Percentiles rank a stretch among this genome's conserved stretches.
Conservation (phyloP, 1,140 invertebrate species). For the Drosophila grimshawi region DNA sequence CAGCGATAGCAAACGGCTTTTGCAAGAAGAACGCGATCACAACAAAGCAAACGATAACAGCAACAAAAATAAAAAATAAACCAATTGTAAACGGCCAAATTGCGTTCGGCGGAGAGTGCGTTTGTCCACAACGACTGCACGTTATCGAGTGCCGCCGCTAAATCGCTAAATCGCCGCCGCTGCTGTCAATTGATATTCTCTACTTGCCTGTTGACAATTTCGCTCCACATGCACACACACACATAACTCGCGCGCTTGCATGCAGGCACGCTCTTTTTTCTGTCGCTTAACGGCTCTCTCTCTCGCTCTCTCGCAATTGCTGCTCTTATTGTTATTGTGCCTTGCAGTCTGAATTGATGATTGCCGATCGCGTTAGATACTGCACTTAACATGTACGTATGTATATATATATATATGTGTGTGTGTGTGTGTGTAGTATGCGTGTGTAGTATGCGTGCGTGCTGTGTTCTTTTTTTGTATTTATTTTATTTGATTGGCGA, state of each 20-base stretch:
- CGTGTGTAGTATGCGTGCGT: not conserved
- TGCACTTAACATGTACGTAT: conserved; percentile 5
- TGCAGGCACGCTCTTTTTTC: conserved; percentile 1
- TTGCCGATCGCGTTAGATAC: conserved; percentile 46
- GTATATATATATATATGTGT: not conserved
- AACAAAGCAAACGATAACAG: not conserved
- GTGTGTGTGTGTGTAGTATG: not conserved
- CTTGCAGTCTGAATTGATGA: conserved; percentile 37
- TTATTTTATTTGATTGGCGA: conserved; percentile 8
- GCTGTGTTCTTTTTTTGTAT: conserved; percentile 9
- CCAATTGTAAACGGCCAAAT: not conserved
- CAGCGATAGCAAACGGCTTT: not conserved
- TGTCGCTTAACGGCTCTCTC: conserved; percentile 22
- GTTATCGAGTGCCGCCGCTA: not conserved
- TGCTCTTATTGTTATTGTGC: conserved; percentile 33
- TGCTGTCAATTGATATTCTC: not conserved
- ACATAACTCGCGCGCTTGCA: conserved; percentile 1
- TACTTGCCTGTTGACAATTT: conserved; percentile 20
- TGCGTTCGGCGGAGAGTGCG: not conserved
- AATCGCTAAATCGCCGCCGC: not conserved
- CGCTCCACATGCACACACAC: conserved; percentile 23
- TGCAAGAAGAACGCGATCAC: not conserved
- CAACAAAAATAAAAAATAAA: not conserved
- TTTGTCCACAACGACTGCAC: conserved; percentile 1
- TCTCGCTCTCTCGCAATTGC: conserved; percentile 24